Base-by-base conservation (phyloP, 2,113 vertebrate species). In the Cacatua alba region DNA sequence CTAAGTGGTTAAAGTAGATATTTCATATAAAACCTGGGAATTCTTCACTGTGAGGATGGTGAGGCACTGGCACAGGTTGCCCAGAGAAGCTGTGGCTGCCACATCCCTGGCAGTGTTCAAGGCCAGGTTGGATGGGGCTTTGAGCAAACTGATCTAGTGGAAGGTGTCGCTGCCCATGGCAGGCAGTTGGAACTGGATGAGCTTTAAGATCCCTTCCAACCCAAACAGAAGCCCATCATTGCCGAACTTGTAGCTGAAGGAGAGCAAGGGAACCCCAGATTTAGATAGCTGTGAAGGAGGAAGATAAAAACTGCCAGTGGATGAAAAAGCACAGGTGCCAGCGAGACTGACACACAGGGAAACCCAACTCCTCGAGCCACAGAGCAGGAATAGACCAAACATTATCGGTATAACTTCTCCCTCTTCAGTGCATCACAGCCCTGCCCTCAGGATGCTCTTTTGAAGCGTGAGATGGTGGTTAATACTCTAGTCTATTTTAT, bases 291-390 rank as follows among this genome's bases (percentile, higher is more conserved):
- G 37, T 41, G 51, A 59, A 71, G 60, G 4, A 76, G 24, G 52
- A 69, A 92, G 68, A 75, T 1, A 6, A 29, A 79, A 95, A 72
- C 35, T 76, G 55, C 33, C 6, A 4, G 65, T 57, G 49, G 84
- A 72, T 49, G 52, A 70, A 92, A 79, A n/a, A 86, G 41, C 78
- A 87, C 52, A 86, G 90, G 67, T 93, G 94, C 53, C 90, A 91
- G 70, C 7, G 62, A 82, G 89, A 49, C 74, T 71, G 84, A 65
- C 55, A 23, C 0, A 1, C 0, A 1, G 46, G 44, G 86, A 95
- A 95, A 94, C 62, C 33, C 57, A 95, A 53, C 17, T 85, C 86
- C 76, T 35, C 43, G 28, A 49, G 64, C 65, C 46, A 18, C 81
- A 60, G 52, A 87, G 65, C 86, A 94, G 65, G 77, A 97, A 92